Evolutionary conservation across 53 echinoderm and acorn worm species (phyloP), one percentile per base, ranked within the genome.

Genomic region (Patiria pectinifera): DNA sequence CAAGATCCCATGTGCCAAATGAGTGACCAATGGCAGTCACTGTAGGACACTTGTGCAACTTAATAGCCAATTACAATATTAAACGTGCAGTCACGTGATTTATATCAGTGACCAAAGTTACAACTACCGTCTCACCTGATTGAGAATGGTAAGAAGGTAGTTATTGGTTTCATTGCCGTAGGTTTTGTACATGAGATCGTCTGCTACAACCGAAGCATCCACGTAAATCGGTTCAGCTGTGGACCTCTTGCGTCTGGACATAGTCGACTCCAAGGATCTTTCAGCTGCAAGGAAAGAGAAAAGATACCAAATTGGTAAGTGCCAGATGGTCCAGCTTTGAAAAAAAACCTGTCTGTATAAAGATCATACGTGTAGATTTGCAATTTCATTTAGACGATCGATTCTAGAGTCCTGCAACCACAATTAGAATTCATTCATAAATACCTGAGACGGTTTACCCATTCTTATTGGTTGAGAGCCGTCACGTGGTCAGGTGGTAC

Each of bases 141-240:
- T 93, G 45, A 97, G 76, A 59, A 95, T 93, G 74, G 92, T 95
- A 22, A 97, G 91, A 21, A 95, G 71, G 80, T 97, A 96, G 80
- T 87, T 71, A 45, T 93, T 94, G 3, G 96, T 96, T 45, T 94
- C 66, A 44, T 93, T 53, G 21, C 96, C 95, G 53, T 97, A 94
- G 44, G 76, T 83, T 76, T 82, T 86, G 45, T 91, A 91, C 92
- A 97, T 86, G 35, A 82, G 86, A 47, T 95, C 96, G 87, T 97
- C 97, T 71, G 94, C 97, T 4, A 95, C 95, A 21, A 97, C 92
- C 12, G 93, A 97, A 16, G 94, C 92, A 77, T 97, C 97, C 19
- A 97, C 71, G 79, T 85, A 89, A 48, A 91, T 86, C 18, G 95
- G 84, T 6, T 88, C 59, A 10, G 43, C 15, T 15, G 76, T 78